phyloP scores from a whole-genome alignment of 2,888 invertebrate genomes.

The Criorhina ranunculi region DNA sequence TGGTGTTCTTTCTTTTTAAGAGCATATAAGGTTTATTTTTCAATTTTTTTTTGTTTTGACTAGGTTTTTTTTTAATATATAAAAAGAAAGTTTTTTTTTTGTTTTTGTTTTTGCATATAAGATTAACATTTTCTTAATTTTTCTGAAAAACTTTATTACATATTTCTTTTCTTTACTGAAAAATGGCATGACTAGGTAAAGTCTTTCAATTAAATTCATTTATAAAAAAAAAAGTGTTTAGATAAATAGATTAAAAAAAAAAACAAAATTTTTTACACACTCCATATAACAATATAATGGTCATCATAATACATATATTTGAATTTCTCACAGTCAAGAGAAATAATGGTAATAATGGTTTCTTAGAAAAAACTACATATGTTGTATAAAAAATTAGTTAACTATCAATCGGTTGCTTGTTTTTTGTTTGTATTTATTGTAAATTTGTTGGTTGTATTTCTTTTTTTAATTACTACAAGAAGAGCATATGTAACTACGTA shows the following conservation, averaged over 20 bases:
- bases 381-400: constrained; percentile 76
- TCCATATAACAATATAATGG: constrained; percentile 60
- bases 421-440: constrained; percentile 46
- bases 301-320: constrained; percentile 24
- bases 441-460: constrained; percentile 65
- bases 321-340: constrained; percentile 56
- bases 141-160: constrained; percentile 8
- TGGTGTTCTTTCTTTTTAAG: constrained; percentile 16
- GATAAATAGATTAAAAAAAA: constrained; percentile 1
- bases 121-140: constrained; percentile 27
- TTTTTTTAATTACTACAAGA: constrained; percentile 43
- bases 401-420: constrained; percentile 67
- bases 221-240: constrained; percentile 34
- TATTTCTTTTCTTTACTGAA: constrained; percentile 33
- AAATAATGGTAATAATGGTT: constrained; percentile 44
- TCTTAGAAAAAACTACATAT: constrained; percentile 71
- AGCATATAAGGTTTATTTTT: constrained; percentile 30
- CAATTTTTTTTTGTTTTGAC: constrained; percentile 49
- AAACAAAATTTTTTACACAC: too few species aligned
- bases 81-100: constrained; percentile 3
- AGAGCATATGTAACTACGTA: constrained; percentile 8
- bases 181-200: constrained; percentile 66
- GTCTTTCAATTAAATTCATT: constrained; percentile 35
- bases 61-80: constrained; percentile 54
- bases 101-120: constrained; percentile 40